Evolutionary conservation across 2,113 vertebrate genomes (phyloP).

Genomic region (Peromyscus maniculatus): DNA sequence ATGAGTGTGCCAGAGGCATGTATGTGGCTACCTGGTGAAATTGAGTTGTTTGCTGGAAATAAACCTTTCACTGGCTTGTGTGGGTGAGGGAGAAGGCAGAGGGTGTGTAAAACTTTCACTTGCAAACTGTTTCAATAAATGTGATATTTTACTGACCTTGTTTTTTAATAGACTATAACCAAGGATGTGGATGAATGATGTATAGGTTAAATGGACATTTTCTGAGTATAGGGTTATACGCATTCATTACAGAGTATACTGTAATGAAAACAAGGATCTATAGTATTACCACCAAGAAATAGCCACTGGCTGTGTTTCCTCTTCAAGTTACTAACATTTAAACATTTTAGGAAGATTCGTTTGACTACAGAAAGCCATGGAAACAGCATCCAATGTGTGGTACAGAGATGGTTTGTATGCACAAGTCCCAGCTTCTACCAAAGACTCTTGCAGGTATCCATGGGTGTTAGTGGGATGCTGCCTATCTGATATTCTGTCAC

Average conservation of each 20-base stretch:
- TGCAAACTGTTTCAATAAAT: neutral
- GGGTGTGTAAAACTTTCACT: neutral
- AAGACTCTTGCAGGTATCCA: neutral
- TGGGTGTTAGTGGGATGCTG: neutral
- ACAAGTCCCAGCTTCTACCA: neutral
- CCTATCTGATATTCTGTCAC: neutral
- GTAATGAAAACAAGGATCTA: constrained; percentile 21
- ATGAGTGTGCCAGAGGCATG: neutral
- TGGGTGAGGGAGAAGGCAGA: neutral
- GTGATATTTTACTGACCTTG: neutral
- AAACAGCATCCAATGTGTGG: neutral
- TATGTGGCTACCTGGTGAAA: constrained; percentile 45
- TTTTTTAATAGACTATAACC: neutral
- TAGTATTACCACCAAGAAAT: neutral
- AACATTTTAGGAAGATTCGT: neutral
- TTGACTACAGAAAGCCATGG: neutral
- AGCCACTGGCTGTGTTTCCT: neutral
- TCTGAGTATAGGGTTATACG: neutral
- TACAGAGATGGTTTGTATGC: neutral
- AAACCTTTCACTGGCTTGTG: neutral
- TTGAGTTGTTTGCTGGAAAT: neutral
- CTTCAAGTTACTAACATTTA: neutral
- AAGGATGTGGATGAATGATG: neutral
- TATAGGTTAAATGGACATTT: neutral
- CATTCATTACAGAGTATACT: neutral